Evolutionary conservation across 2,113 vertebrate species (phyloP).

Genomic region (Cathartes aura): DNA sequence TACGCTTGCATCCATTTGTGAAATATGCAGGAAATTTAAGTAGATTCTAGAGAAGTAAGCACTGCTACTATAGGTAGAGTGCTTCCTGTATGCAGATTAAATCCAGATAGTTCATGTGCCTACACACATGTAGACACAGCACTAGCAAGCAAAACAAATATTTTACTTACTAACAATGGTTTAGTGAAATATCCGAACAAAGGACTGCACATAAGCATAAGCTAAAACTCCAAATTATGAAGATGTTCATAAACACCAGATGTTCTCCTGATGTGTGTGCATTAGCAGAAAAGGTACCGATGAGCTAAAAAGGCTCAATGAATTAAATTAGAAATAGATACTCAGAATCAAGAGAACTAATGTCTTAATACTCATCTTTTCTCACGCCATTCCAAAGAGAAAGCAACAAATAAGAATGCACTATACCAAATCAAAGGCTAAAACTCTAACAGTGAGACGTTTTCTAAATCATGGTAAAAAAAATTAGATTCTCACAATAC

Average conservation of each 20-base stretch:
- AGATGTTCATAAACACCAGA: background rate
- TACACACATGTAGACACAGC: background rate
- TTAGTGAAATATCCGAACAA: background rate
- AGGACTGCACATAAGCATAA: background rate
- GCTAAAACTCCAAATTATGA: background rate
- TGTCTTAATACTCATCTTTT: background rate
- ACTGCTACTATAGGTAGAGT: background rate
- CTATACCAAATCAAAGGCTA: background rate
- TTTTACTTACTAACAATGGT: background rate
- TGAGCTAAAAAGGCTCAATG: background rate
- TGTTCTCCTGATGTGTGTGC: background rate
- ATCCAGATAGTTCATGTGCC: background rate
- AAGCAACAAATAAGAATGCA: background rate
- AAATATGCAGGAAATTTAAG: background rate
- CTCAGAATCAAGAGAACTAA: background rate
- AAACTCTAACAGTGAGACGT: background rate
- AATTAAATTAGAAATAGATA: background rate
- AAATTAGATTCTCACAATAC: background rate
- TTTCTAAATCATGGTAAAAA: background rate
- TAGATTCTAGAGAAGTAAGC: background rate
- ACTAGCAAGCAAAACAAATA: background rate
- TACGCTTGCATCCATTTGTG: background rate
- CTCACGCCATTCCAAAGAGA: background rate
- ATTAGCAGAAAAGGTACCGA: background rate
- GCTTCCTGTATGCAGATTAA: background rate